phyloP scores from a whole-genome alignment of 2,888 invertebrate species.

The Amphipyra berbera region DNA sequence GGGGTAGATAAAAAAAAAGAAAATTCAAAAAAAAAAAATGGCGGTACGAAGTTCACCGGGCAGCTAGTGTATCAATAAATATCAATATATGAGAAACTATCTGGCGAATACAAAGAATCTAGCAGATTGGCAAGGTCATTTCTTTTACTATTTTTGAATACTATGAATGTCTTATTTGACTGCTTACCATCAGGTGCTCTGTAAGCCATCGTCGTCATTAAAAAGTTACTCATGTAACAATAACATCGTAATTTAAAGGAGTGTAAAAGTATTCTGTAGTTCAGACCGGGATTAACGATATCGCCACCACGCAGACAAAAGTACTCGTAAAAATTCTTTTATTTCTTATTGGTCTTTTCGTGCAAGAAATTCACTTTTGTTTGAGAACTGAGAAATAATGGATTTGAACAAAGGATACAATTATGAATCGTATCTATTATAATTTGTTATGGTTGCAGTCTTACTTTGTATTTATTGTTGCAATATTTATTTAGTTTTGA shows the following conservation, averaged over 20 bases:
- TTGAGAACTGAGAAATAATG: constrained; percentile 58
- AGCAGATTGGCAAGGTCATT: too few relatives aligned
- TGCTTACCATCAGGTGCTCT: constrained; percentile 32
- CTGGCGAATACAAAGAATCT: too few relatives aligned
- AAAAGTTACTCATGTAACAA: constrained; percentile 65
- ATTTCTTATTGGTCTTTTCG: constrained; percentile 64
- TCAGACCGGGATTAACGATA: constrained; percentile 74
- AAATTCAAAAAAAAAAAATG: too few relatives aligned
- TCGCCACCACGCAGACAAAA: constrained; percentile 72
- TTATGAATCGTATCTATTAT: constrained; percentile 49
- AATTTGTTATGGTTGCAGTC: constrained; percentile 29
- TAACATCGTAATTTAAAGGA: constrained; percentile 69
- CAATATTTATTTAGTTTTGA: neutral
- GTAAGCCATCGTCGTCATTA: constrained; percentile 39
- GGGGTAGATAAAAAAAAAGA: too few relatives aligned
- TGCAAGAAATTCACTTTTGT: constrained; percentile 70
- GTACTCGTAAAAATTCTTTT: constrained; percentile 72
- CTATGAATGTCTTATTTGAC: constrained; percentile 21
- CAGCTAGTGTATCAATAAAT: too few relatives aligned
- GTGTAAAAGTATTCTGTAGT: constrained; percentile 70
- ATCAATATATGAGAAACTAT: too few relatives aligned
- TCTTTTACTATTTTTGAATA: constrained; percentile 2
- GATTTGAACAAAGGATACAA: constrained; percentile 54
- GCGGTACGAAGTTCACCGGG: too few relatives aligned
- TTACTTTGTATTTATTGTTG: constrained; percentile 17